Evolutionary conservation across 2,113 vertebrate genomes (phyloP).

Genomic region (Mohoua ochrocephala): DNA sequence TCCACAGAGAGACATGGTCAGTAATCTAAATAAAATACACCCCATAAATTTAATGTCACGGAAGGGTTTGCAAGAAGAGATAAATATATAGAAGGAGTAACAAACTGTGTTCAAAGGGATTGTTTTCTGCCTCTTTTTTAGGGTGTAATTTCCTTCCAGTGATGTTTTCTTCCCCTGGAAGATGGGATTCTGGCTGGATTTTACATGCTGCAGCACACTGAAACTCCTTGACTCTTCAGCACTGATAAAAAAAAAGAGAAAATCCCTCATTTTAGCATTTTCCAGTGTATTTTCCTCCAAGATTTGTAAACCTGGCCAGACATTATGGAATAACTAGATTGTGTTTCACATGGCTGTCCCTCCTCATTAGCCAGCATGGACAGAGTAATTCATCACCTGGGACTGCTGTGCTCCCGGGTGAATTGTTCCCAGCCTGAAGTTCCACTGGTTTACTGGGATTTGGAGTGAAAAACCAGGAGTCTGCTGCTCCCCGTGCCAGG

Average conservation of each 20-base stretch:
- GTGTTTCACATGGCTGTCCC: background rate
- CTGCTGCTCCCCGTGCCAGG: background rate
- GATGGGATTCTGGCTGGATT: background rate
- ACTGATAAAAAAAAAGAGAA: background rate
- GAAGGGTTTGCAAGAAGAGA: background rate
- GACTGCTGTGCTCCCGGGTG: background rate
- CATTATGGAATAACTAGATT: background rate
- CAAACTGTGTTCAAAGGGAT: background rate
- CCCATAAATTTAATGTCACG: background rate
- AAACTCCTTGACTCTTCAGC: background rate
- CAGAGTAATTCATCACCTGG: background rate
- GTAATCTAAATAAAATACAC: background rate
- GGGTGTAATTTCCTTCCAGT: background rate
- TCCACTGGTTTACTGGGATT: background rate
- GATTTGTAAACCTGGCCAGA: background rate
- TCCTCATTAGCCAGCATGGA: accelerated
- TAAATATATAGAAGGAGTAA: background rate
- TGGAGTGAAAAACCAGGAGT: background rate
- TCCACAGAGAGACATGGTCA: background rate
- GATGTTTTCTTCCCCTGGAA: background rate
- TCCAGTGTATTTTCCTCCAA: background rate
- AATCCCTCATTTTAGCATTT: background rate
- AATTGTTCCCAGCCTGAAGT: background rate
- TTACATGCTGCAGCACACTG: background rate
- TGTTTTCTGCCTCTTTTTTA: background rate